Conservation (phyloP, 2,113 vertebrate species). For the Podarcis raffonei region DNA sequence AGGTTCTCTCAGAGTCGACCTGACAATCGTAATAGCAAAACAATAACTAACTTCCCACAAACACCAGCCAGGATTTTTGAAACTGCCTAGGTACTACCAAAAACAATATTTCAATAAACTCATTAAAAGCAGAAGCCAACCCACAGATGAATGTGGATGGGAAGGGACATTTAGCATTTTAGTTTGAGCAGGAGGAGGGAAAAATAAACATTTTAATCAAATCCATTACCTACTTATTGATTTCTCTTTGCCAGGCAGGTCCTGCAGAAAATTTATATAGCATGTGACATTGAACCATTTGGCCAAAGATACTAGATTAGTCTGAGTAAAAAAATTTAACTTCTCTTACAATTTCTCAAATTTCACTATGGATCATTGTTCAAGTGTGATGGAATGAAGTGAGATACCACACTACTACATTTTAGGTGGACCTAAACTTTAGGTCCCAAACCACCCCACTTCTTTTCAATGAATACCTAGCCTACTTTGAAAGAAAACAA, state of each 20-base stretch:
- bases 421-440: background rate
- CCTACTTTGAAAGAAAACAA: background rate
- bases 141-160: conserved; percentile 61
- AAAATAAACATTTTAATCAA: conserved; percentile 77
- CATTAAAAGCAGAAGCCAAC: conserved; percentile 29
- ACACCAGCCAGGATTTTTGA: background rate
- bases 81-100: background rate
- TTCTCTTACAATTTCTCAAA: conserved; percentile 72
- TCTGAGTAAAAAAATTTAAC: conserved; percentile 68
- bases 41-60: background rate
- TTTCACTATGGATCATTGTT: conserved; percentile 62
- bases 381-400: background rate
- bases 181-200: conserved; percentile 30
- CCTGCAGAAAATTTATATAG: conserved; percentile 77
- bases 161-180: conserved; percentile 64
- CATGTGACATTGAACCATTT: conserved; percentile 77
- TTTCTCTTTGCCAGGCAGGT: conserved; percentile 74
- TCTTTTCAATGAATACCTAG: background rate
- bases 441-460: background rate
- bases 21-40: background rate
- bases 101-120: background rate
- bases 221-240: conserved; percentile 78
- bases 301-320: conserved; percentile 74
- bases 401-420: background rate
- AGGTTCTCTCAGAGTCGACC: background rate